Evolutionary conservation across 2,797 vertebrate species (phyloP), one percentile per base, ranked within the genome.

Genomic region (Malurus leucopterus): DNA sequence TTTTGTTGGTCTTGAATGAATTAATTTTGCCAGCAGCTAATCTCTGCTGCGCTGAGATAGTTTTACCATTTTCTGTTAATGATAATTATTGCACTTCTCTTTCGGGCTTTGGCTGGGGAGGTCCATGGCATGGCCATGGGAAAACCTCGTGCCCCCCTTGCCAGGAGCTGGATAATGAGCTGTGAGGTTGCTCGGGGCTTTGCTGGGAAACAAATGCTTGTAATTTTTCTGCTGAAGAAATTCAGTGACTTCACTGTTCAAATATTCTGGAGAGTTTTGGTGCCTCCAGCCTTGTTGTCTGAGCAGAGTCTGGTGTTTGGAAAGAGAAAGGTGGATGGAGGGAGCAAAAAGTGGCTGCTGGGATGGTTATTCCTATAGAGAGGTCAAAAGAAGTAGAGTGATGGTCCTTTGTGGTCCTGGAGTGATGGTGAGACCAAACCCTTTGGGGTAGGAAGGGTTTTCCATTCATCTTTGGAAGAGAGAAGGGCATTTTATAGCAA

Each of bases 11-110:
- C 54, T 86, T 61, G 40, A 70, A 23, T 10, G 13, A 57, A 61
- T 89, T 83, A 36, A 68, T 90, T 80, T 84, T 90, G 53, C 55
- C n/a, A 61, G 26, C 57, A 82, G 68, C 53, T 55, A 46, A 62
- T 85, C 54, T 79, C 44, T 72, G 58, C 51, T 81, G 21, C 30
- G 32, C 2, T 0, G 46, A 85, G 51, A 24, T 40, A 8, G n/a
- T 89, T 90, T 81, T 73, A 53, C 19, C 16, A 3, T 57, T 88
- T 84, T 32, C 77, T 0, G 0, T 71, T 72, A 44, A 51, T 61
- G 50, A 54, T 43, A 50, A n/a, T 65, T 68, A 36, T 36, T 59
- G 14, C 1, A 2, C 23, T 69, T 80, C 26, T 72, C 1, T 36
- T 78, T 62, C 7, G 26, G 50, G 34, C 34, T 87, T 50, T 67